Evolutionary conservation across 2,888 invertebrate genomes (phyloP).

Genomic region (Drosophila nr. medialis): DNA sequence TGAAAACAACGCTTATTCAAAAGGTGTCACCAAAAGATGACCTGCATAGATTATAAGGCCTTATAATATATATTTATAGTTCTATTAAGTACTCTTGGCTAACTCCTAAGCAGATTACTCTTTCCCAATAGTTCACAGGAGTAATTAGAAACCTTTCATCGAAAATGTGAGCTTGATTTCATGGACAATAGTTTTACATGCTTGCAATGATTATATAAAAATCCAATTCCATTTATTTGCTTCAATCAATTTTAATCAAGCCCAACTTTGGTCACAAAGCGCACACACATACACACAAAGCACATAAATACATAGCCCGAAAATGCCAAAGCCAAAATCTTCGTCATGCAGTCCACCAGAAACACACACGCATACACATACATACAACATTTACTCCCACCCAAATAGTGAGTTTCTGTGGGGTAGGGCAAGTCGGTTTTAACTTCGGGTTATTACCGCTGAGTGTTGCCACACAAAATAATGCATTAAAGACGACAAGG

Average conservation of each 20-base stretch:
- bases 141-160: constrained; percentile 58
- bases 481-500: constrained; percentile 76
- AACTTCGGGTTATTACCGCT: constrained; percentile 79
- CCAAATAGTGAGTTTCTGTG: not conserved
- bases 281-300: constrained; percentile 20
- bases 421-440: constrained; percentile 45
- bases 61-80: not conserved
- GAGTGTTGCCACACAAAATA: constrained; percentile 80
- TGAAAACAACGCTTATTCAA: not conserved
- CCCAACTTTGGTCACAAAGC: constrained; percentile 33
- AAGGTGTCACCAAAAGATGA: not conserved
- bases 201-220: constrained; percentile 61
- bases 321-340: constrained; percentile 46
- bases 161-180: constrained; percentile 40
- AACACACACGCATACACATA: constrained; percentile 21
- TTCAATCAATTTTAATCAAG: constrained; percentile 82
- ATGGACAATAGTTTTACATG: constrained; percentile 30
- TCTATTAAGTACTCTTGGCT: not conserved
- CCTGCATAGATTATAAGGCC: not conserved
- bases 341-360: constrained; percentile 23
- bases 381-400: constrained; percentile 22
- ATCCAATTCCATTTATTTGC: constrained; percentile 69
- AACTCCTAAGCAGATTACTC: not conserved
- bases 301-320: constrained; percentile 21
- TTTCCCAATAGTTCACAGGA: not conserved